Evolutionary conservation across 1,140 invertebrate species (phyloP).

Genomic region (Solen grandis): DNA sequence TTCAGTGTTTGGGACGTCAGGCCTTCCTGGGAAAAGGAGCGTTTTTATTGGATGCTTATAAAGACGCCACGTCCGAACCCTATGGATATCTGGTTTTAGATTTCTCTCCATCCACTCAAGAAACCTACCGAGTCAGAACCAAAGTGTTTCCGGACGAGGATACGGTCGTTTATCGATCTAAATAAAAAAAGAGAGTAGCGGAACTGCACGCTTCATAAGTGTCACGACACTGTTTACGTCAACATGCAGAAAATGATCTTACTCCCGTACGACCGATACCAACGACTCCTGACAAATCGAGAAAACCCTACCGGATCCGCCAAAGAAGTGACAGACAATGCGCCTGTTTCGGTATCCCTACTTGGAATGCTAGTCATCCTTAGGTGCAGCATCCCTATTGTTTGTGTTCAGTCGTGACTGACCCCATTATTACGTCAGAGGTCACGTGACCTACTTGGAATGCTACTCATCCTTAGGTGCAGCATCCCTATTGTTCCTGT

Average conservation of each 20-base stretch:
- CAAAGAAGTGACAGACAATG: background rate
- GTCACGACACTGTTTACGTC: background rate
- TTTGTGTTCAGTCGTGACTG: no score
- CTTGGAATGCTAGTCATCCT: no score
- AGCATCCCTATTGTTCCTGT: no score
- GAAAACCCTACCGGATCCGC: no score
- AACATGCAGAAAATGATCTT: slow-evolving; percentile 47
- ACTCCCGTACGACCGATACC: slow-evolving; percentile 20
- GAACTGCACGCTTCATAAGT: background rate
- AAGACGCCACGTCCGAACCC: slow-evolving; percentile 15
- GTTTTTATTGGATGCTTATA: slow-evolving; percentile 28
- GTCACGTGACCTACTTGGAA: no score
- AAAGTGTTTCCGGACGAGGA: slow-evolving; percentile 30
- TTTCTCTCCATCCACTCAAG: background rate
- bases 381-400: no score
- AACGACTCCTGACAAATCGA: slow-evolving; percentile 5
- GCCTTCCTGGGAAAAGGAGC: slow-evolving; percentile 14
- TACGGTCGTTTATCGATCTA: slow-evolving; percentile 22
- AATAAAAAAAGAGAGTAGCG: background rate
- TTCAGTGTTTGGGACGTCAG: slow-evolving; percentile 15
- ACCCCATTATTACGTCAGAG: no score
- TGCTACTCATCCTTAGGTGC: no score
- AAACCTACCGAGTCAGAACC: slow-evolving; percentile 13
- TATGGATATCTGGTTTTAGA: slow-evolving; percentile 39
- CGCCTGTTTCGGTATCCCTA: no score